These are phyloP conservation scores for Zaprionus ghesquierei DNA, from an alignment of 1,140 invertebrate genomes.

Conservation along the genomic window DNA sequence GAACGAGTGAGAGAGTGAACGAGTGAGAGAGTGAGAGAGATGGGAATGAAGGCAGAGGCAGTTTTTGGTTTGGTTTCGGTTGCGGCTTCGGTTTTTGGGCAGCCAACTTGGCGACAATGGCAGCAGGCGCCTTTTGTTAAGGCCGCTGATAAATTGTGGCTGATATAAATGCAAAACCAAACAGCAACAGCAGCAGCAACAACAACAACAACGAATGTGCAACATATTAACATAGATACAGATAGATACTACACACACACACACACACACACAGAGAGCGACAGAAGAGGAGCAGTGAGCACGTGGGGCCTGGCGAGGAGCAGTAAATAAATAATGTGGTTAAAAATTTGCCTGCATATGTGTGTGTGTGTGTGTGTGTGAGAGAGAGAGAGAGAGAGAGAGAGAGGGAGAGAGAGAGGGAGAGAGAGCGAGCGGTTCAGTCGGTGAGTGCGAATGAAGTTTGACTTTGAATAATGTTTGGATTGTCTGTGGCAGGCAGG, in stretches of 20 bases:
- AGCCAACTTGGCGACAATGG: slow-evolving; percentile 69
- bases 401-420: too few relatives aligned
- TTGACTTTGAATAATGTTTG: slow-evolving; percentile 82
- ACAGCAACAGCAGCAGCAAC: slow-evolving; percentile 51
- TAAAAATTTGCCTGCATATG: slow-evolving; percentile 72
- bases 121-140: slow-evolving; percentile 74
- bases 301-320: slow-evolving; percentile 39
- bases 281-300: neutral
- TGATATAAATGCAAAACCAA: slow-evolving; percentile 73
- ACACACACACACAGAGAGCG: neutral
- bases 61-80: slow-evolving; percentile 62
- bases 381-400: too few relatives aligned
- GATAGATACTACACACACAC: slow-evolving; percentile 18
- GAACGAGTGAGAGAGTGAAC: too few relatives aligned
- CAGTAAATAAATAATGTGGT: slow-evolving; percentile 82
- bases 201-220: too few relatives aligned
- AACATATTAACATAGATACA: slow-evolving; percentile 68
- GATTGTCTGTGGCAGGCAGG: slow-evolving; percentile 75
- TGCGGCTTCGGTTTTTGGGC: slow-evolving; percentile 69
- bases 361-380: neutral
- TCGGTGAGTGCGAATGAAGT: slow-evolving; percentile 73
- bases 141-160: slow-evolving; percentile 75
- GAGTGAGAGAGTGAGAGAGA: neutral
- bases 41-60: slow-evolving; percentile 24
- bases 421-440: slow-evolving; percentile 3